phyloP scores from a whole-genome alignment of 2,797 vertebrate genomes.

The Myotis findleyi region DNA sequence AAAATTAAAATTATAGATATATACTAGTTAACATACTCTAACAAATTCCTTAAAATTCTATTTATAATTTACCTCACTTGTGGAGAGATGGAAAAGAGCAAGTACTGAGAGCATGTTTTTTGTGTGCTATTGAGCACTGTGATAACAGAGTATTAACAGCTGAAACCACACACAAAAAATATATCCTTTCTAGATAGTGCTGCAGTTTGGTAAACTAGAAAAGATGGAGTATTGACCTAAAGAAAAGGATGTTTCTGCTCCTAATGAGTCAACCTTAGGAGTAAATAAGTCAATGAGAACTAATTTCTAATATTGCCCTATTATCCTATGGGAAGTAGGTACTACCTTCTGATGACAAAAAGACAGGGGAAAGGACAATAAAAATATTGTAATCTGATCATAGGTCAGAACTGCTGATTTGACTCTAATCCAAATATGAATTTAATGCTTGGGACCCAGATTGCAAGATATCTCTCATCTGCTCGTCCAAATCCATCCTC shows the following conservation, averaged over 20 bases:
- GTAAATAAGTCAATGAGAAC: neutral
- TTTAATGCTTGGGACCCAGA: neutral
- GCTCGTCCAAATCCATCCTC: neutral
- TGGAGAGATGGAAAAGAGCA: neutral
- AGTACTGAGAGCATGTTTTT: neutral
- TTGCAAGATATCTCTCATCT: neutral
- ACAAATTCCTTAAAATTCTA: slow-evolving; percentile 11
- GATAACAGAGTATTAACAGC: slow-evolving; percentile 5
- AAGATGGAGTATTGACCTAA: neutral
- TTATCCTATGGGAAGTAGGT: neutral
- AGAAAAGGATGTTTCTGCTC: neutral
- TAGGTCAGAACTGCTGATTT: neutral
- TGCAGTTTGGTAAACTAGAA: neutral
- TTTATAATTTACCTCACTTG: neutral
- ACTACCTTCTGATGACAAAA: slow-evolving; percentile 20
- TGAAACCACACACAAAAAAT: neutral
- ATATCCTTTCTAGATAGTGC: neutral
- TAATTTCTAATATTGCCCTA: slow-evolving; percentile 34
- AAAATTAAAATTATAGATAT: slow-evolving; percentile 26
- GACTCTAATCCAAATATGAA: neutral
- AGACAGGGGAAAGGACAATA: neutral
- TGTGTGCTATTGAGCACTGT: neutral
- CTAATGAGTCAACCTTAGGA: neutral
- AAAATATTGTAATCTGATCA: neutral
- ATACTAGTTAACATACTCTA: neutral